Conservation (phyloP, 2,888 invertebrate genomes). For the Trypoxylon attenuatum region DNA sequence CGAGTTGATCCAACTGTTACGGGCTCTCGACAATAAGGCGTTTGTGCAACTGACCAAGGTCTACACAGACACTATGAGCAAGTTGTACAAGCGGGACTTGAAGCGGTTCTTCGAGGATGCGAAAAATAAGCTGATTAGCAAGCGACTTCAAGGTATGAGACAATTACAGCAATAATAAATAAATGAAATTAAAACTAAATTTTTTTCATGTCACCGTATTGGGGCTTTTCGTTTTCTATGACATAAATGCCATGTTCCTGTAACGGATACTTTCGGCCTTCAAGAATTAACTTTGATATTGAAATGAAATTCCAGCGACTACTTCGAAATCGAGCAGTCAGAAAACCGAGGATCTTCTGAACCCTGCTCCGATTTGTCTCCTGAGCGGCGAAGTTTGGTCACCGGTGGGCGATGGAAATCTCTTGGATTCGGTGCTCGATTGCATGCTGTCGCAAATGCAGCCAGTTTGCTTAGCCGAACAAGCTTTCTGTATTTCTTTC, state of each 20-base stretch:
- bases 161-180: too few species aligned
- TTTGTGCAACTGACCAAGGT: constrained; percentile 88
- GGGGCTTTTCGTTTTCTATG: background rate
- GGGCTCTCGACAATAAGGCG: constrained; percentile 88
- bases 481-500: constrained; percentile 95
- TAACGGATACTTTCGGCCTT: constrained; percentile 3
- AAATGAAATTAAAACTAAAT: background rate
- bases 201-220: constrained; percentile 6
- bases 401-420: constrained; percentile 69
- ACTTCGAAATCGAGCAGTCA: constrained; percentile 65
- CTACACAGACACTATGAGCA: constrained; percentile 88
- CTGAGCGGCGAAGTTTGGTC: constrained; percentile 68
- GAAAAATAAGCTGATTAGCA: constrained; percentile 66
- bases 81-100: constrained; percentile 91
- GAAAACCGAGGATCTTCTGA: constrained; percentile 67
- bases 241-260: constrained; percentile 3
- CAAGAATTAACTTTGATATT: too few species aligned
- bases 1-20: constrained; percentile 94
- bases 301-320: constrained; percentile 60
- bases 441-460: constrained; percentile 92
- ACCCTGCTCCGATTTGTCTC: constrained; percentile 68
- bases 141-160: constrained; percentile 62
- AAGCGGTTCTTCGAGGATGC: constrained; percentile 87
- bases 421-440: constrained; percentile 83
- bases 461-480: constrained; percentile 94